Conservation (phyloP, 37 sponge, comb jelly and placozoan species). For the Chondrilla cf. caribensis region DNA sequence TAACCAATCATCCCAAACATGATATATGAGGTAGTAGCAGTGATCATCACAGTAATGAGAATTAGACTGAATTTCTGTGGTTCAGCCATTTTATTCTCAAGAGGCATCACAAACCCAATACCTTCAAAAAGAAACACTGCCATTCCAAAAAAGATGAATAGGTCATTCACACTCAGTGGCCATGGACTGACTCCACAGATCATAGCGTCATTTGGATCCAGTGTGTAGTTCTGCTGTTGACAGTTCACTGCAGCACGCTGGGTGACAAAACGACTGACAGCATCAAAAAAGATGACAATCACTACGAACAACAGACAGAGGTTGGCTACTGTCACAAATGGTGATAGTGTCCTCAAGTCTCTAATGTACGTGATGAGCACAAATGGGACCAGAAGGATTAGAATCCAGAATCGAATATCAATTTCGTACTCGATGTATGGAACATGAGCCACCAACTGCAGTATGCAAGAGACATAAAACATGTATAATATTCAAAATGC, state of each 20-base stretch:
- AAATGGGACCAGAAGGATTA: conserved; percentile 53
- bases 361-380: conserved; percentile 74
- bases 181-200: not conserved
- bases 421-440: no score
- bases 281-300: conserved; percentile 43
- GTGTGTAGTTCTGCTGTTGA: not conserved
- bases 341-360: conserved; percentile 71
- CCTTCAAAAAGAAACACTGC: conserved; percentile 82
- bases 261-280: conserved; percentile 38
- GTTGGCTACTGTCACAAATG: conserved; percentile 77
- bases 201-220: not conserved
- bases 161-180: not conserved
- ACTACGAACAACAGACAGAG: conserved; percentile 63
- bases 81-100: conserved; percentile 85
- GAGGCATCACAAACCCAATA: conserved; percentile 78
- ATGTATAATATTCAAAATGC: no score
- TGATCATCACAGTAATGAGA: conserved; percentile 42
- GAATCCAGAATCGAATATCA: no score
- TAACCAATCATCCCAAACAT: conserved; percentile 64
- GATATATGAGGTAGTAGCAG: conserved; percentile 30
- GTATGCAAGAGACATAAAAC: no score
- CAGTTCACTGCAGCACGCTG: conserved; percentile 29
- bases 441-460: no score
- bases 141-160: conserved; percentile 82
- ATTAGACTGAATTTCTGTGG: conserved; percentile 53